phyloP scores from a whole-genome alignment of 2,888 invertebrate species.

The Disparrhopalites patrizii region DNA sequence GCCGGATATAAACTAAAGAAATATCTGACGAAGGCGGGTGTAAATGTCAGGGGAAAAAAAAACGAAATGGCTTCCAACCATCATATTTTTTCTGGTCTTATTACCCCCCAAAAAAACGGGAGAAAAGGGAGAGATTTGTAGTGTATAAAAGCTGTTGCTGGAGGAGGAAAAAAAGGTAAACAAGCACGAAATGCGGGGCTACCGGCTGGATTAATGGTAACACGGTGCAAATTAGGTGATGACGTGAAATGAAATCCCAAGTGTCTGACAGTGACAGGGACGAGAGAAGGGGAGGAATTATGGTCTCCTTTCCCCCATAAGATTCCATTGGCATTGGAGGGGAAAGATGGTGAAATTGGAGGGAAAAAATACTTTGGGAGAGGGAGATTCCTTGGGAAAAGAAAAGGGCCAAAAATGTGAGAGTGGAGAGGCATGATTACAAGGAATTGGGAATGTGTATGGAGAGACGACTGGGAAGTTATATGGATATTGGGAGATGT shows the following conservation, averaged over 20 bases:
- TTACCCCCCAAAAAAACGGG: no score
- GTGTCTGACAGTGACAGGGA: conserved; percentile 9
- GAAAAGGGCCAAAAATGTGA: background rate
- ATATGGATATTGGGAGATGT: no score
- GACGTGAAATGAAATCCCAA: conserved; percentile 32
- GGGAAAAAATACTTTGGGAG: background rate
- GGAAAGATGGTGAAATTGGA: no score
- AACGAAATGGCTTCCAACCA: no score
- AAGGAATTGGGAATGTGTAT: background rate
- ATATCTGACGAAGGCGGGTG: no score
- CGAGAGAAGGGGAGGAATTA: conserved; percentile 12
- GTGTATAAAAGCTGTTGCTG: no score
- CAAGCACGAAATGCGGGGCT: conserved; percentile 6
- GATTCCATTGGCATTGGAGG: conserved; percentile 1
- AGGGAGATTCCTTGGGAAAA: background rate
- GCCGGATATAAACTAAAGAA: no score
- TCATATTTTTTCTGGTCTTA: no score
- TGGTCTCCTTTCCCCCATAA: background rate
- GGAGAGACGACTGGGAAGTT: no score
- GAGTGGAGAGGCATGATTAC: background rate
- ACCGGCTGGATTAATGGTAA: background rate
- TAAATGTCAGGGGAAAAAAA: no score
- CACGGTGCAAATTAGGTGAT: conserved; percentile 21
- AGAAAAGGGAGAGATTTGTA: no score
- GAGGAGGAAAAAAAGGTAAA: no score